Evolutionary conservation across 2,888 invertebrate species (phyloP), one percentile per base, ranked within the genome.

Genomic region (Alsophila aescularia): DNA sequence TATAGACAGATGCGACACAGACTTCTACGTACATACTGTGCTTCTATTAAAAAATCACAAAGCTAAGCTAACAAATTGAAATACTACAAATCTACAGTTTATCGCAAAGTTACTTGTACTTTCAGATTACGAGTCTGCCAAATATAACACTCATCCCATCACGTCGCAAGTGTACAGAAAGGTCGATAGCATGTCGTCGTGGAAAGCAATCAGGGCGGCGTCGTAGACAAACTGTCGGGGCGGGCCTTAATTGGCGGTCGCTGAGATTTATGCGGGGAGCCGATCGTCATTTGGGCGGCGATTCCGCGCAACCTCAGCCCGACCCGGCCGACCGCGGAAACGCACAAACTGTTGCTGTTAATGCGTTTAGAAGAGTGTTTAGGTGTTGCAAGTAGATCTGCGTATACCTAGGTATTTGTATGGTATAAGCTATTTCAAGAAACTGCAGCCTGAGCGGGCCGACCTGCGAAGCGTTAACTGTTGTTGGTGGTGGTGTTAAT

Each of bases 191-290:
- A 58, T 56, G 55, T 58, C 51, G 58, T 39, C 53, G 61, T 63
- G 60, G 88, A 88, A 90, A 92, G 92, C 93, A 93, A 93, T 92
- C 91, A 92, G 86, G 88, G 85, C 83, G 83, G 81, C 83, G 81
- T 82, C 82, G 88, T 86, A 90, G 89, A 90, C 90, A 90, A 90
- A 90, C 88, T 90, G 90, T 90, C 90, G 90, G 83, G 85, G 85
- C 73, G 83, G 79, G 70, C 86, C 89, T 87, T 92, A 91, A 91
- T 92, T 92, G 91, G 91, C 88, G 90, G 91, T 89, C 86, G 82
- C 73, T 60, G 83, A 90, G 91, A 91, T 92, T 91, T 91, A 92
- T 91, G 88, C 88, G 87, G 84, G 75, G 82, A 77, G 81, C 81
- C 81, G 83, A 77, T 83, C 88, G 84, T 86, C 86, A 85, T 81